A percentile compares a stretch with the other conserved stretches of the same genome.
phyloP scores from a whole-genome alignment of 2,797 vertebrate genomes.

The Botia kubotai region DNA sequence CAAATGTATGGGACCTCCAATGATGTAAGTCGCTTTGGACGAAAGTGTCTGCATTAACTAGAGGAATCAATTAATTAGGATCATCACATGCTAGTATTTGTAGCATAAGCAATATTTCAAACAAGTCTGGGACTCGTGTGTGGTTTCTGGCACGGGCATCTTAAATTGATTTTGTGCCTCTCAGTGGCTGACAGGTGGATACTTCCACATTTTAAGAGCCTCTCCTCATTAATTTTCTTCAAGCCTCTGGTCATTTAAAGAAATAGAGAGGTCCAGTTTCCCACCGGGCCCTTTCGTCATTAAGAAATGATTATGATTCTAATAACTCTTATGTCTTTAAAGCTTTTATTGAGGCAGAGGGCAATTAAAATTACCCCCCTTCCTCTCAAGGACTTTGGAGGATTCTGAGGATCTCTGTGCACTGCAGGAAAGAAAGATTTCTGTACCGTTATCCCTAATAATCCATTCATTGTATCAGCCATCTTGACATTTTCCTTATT shows the following conservation, averaged over 20 bases:
- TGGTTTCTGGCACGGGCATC: neutral
- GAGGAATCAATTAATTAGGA: neutral
- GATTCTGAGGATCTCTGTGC: conserved; percentile 21
- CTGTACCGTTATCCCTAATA: neutral
- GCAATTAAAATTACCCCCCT: conserved; percentile 60
- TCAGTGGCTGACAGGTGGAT: conserved; percentile 14
- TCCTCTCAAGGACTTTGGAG: conserved; percentile 44
- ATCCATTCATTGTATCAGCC: neutral
- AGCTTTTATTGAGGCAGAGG: conserved; percentile 36
- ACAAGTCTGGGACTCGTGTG: neutral
- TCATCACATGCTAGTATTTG: neutral
- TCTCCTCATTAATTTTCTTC: conserved; percentile 67
- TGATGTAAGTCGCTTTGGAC: neutral
- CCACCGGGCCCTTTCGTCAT: conserved; percentile 56
- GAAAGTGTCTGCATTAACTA: neutral
- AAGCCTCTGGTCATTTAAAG: conserved; percentile 62
- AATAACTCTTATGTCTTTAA: conserved; percentile 63
- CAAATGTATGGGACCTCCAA: neutral
- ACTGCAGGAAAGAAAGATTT: conserved; percentile 21
- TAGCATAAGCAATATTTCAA: neutral
- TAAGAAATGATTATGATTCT: conserved; percentile 60
- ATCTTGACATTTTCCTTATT: conserved; percentile 20
- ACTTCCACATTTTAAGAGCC: conserved; percentile 48
- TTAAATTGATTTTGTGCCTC: conserved; percentile 20
- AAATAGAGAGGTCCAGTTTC: conserved; percentile 43